phyloP scores from a whole-genome alignment of 2,888 invertebrate species.

The Eilema griseolum region DNA sequence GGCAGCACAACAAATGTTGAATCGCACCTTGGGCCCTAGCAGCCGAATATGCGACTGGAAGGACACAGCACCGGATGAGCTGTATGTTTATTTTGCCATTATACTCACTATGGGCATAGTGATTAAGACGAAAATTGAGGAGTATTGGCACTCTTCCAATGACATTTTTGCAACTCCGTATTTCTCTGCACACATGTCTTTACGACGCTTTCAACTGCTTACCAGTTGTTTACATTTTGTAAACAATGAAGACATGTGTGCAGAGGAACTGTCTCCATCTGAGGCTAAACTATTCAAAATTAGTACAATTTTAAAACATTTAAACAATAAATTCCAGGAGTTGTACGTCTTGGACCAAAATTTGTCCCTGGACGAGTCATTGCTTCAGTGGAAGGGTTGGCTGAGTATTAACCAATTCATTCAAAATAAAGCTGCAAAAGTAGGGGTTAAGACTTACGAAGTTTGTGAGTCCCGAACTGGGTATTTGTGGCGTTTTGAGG shows the following conservation, averaged over 20 bases:
- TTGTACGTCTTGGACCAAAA: not conserved
- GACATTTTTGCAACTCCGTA: slow-evolving; percentile 42
- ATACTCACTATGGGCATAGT: slow-evolving; percentile 45
- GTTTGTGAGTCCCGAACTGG: slow-evolving; percentile 34
- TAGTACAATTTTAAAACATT: not conserved
- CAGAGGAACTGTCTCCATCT: not conserved
- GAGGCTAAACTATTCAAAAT: slow-evolving; percentile 11
- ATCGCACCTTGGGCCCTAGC: not conserved
- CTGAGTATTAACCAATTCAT: slow-evolving; percentile 36
- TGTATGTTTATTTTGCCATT: slow-evolving; percentile 42
- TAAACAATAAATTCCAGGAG: not conserved
- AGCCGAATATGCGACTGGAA: slow-evolving; percentile 34
- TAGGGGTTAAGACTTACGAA: slow-evolving; percentile 32
- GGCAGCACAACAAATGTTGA: not conserved
- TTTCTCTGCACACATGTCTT: slow-evolving; percentile 32
- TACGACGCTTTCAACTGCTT: not conserved
- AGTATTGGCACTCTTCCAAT: slow-evolving; percentile 42
- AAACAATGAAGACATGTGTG: not conserved
- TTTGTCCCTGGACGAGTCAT: not conserved
- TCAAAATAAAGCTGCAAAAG: slow-evolving; percentile 25
- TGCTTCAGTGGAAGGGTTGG: slow-evolving; percentile 38
- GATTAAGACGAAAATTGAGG: slow-evolving; percentile 35
- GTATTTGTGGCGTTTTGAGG: slow-evolving; percentile 36
- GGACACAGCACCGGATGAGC: slow-evolving; percentile 30
- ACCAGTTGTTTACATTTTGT: slow-evolving; percentile 4